Conservation (phyloP, 2,888 invertebrate genomes). For the Gymnocheta viridis region DNA sequence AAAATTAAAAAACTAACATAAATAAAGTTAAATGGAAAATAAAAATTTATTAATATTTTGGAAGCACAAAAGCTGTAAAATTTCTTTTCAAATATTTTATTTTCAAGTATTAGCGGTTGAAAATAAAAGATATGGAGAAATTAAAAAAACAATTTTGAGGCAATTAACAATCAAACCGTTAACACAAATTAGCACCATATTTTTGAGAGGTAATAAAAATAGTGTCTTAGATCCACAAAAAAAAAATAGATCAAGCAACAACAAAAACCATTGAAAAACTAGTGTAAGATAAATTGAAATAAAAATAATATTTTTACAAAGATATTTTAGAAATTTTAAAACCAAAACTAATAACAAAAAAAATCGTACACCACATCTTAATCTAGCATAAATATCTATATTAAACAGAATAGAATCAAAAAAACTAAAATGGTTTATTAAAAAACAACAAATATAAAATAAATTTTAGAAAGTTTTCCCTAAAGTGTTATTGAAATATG, state of each 20-base stretch:
- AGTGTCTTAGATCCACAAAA: background rate
- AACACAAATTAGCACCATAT: constrained; percentile 55
- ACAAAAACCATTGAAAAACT: constrained; percentile 6
- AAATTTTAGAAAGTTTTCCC: constrained; percentile 31
- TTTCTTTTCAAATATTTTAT: constrained; percentile 42
- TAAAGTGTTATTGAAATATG: constrained; percentile 46
- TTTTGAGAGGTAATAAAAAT: constrained; percentile 49
- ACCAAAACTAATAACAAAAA: background rate
- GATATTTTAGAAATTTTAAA: constrained; percentile 20
- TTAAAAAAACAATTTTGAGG: constrained; percentile 3
- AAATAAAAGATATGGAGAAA: constrained; percentile 18
- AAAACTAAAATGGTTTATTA: constrained; percentile 33
- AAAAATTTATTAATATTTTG: background rate
- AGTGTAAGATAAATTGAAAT: background rate
- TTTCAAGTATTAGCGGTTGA: background rate
- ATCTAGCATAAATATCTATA: background rate
- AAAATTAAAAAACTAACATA: no score
- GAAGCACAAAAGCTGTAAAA: constrained; percentile 41
- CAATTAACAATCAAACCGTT: constrained; percentile 58
- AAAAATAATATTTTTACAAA: constrained; percentile 35
- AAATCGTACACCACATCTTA: background rate
- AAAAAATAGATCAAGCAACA: no score
- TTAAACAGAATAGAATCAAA: constrained; percentile 11
- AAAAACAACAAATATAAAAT: background rate
- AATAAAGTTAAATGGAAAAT: background rate